Evolutionary conservation across 2,888 invertebrate species (phyloP), one percentile per base, ranked within the genome.

Genomic region (Bimastos eiseni): DNA sequence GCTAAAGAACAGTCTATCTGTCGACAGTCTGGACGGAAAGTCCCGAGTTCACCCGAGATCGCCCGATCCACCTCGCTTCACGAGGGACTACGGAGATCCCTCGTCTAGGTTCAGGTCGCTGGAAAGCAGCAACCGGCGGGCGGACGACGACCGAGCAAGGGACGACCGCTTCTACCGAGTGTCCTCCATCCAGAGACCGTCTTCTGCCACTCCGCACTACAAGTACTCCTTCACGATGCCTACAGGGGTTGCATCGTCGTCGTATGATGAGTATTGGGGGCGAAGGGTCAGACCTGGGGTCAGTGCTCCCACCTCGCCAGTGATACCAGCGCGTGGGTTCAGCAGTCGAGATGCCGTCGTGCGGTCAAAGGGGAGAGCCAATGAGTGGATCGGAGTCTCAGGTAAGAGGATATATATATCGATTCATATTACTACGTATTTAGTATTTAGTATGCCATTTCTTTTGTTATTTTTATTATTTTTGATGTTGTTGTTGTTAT

Each of bases 271-370:
- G 1, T 86, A 0, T 34, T n/a, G n/a, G n/a, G 86, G 86, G 24
- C 19, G 86, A 19, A 5, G 86, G 86, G 89, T 44, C 33, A 91
- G 90, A n/a, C 91, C 91, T 21, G 44, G 92, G 15, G 41, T 90
- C n/a, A 91, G 91, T 55, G 91, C 92, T 11, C 93, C 93, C 30
- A 91, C 83, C 44, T 92, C 92, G 2, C 92, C 92, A 5, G 36
- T 91, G 49, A 86, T 91, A 88, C 92, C 92, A 21, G 70, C 44
- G 24, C 70, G 92, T 21, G 91, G 91, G 19, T 37, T 24, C 34
- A 91, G 91, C 89, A 92, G 92, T 91, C 83, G 88, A 21, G 92
- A 92, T 34, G 92, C 92, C 0, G 91, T 92, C 83, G 38, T 90
- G 49, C 90, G 92, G 34, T 36, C 86, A 36, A 34, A 34, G 86